Evolutionary conservation across 2,113 vertebrate genomes (phyloP), one percentile per base, ranked within the genome.

Genomic region (Ophthalmolycus amberensis): DNA sequence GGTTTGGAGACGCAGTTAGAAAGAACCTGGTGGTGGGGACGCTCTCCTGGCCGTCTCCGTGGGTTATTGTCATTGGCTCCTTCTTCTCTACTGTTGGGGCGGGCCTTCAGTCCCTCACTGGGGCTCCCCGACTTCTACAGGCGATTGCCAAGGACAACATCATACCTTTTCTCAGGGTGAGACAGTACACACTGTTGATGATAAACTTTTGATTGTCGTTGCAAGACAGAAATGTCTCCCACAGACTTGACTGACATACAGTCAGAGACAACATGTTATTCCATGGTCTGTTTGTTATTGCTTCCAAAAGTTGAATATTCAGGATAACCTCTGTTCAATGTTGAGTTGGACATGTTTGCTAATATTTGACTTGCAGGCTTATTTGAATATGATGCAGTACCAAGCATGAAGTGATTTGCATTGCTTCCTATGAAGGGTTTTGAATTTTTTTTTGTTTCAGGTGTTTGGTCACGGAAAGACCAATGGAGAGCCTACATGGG

Each of bases 91-190:
- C 98, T 0, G 96, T 98, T 0, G 98, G 98, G 2, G 98, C 98
- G 0, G 98, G 98, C 0, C 86, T 99, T 1, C 98, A 99, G 91
- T 98, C 98, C 69, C 95, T 99, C 52, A 99, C 98, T 0, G 98
- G 98, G 54, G 98, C 98, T 0, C 98, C 98, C 0, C 94, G 98
- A 2, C 96, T 99, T 44, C 93, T 99, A 25, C 98, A 99, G 86
- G 98, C 98, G 0, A 99, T 99, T 1, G 97, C 98, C 52, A 99
- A 99, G 89, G 98, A 99, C 92, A 99, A 99, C 93, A 99, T 99
- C 74, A 98, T 99, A 67, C 98, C 98, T 18, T 99, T 99, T 87
- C 95, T 99, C 48, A 94, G 97, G 96, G 98, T 99, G 77, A 46
- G 8, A 91, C 84, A 54, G 2, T 11, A 29, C 0, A 52, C 14